phyloP scores from a whole-genome alignment of 2,797 vertebrate species.

The Neopelma chrysocephalum region DNA sequence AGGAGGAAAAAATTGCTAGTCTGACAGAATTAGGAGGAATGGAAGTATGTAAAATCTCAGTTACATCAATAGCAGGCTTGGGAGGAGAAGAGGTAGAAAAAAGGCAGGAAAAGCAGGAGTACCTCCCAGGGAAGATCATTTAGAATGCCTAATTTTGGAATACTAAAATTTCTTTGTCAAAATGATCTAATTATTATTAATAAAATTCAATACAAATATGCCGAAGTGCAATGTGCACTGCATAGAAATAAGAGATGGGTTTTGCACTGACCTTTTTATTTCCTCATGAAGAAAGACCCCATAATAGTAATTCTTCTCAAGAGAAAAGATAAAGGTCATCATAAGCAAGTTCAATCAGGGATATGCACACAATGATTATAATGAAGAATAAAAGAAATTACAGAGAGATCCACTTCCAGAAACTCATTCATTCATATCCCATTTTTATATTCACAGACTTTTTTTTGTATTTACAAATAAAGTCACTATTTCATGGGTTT shows the following conservation, averaged over 20 bases:
- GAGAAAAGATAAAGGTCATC: slow-evolving; percentile 62
- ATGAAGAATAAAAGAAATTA: slow-evolving; percentile 22
- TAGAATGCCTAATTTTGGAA: not conserved
- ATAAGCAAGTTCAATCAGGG: not conserved
- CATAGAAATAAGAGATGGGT: slow-evolving; percentile 1
- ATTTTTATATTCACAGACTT: not conserved
- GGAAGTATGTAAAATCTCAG: not conserved
- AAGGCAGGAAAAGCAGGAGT: not conserved
- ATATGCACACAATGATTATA: slow-evolving; percentile 21
- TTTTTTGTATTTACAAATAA: not conserved
- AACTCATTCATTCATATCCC: not conserved
- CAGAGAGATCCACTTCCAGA: not conserved
- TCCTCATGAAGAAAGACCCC: slow-evolving; percentile 16
- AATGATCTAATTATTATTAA: slow-evolving; percentile 1
- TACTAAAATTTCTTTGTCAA: not conserved
- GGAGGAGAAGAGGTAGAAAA: not conserved
- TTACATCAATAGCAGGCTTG: not conserved
- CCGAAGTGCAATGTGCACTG: not conserved
- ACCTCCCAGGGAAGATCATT: not conserved
- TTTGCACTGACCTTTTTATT: slow-evolving; percentile 58
- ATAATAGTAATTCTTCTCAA: slow-evolving; percentile 51
- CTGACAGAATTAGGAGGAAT: not conserved
- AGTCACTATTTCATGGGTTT: not conserved
- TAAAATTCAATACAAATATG: slow-evolving; percentile 24
- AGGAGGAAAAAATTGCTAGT: not conserved